Percentiles rank a stretch among this genome's conserved stretches.
These are phyloP conservation scores for Crotalus tigris DNA, from an alignment of 2,113 vertebrate genomes.

Conservation along the genomic window DNA sequence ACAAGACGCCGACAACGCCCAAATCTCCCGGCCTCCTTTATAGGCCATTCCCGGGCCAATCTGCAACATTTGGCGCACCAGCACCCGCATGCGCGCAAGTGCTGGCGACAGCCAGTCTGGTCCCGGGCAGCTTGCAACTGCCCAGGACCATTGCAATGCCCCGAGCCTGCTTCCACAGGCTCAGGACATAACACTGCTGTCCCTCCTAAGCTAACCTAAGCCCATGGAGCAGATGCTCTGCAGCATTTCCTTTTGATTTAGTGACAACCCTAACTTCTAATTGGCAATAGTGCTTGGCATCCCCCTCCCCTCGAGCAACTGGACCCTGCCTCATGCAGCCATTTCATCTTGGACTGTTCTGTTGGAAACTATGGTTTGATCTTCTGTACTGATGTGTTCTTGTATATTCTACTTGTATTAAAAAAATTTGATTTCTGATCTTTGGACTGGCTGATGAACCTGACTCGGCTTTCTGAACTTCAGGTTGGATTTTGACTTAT, in stretches of 20 bases:
- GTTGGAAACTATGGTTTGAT: background rate
- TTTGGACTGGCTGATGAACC: background rate
- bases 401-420: background rate
- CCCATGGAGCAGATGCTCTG: background rate
- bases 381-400: background rate
- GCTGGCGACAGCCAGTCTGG: no score
- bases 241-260: background rate
- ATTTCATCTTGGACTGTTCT: background rate
- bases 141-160: no score
- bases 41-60: no score
- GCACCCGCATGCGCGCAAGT: no score
- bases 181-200: background rate
- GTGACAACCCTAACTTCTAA: background rate
- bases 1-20: no score
- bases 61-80: no score
- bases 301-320: background rate
- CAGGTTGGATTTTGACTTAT: background rate
- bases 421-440: background rate
- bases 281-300: background rate
- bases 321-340: background rate
- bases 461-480: background rate
- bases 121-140: no score
- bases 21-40: no score
- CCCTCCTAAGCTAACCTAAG: background rate
- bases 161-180: no score